These are phyloP conservation scores for Petrocephalus zakoni DNA, from an alignment of 2,113 vertebrate genomes.

Conservation along the genomic window DNA sequence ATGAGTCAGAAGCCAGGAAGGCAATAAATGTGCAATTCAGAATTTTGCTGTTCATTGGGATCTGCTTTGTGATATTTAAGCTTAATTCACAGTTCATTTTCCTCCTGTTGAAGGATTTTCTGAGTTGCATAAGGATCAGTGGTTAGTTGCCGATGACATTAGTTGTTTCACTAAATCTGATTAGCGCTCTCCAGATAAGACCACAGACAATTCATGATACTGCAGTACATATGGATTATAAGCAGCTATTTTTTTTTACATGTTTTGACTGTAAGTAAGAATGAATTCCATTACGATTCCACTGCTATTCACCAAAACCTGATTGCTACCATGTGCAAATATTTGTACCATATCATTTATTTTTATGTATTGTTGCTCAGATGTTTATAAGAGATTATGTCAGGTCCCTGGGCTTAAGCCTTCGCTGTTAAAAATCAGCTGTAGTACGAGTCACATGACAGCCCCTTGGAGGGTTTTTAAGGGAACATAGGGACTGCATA, in stretches of 20 bases:
- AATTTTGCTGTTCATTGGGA: not conserved
- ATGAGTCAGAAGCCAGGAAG: not conserved
- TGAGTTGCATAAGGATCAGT: not conserved
- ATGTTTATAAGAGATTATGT: conserved; percentile 24
- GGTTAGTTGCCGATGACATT: not conserved
- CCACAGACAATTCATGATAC: not conserved
- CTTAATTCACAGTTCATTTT: not conserved
- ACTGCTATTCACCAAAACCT: conserved; percentile 11
- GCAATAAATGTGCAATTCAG: not conserved
- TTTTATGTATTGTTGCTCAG: conserved; percentile 36
- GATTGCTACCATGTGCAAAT: conserved; percentile 42
- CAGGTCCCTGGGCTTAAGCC: not conserved
- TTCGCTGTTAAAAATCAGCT: not conserved
- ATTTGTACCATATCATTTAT: conserved; percentile 35
- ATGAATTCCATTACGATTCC: not conserved
- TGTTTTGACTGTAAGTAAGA: not conserved
- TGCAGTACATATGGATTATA: not conserved
- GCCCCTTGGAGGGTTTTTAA: not conserved
- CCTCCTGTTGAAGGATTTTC: not conserved
- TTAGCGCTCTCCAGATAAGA: not conserved
- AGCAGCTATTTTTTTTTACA: not conserved
- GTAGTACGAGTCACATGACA: not conserved
- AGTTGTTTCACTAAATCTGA: not conserved
- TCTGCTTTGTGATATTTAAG: not conserved
- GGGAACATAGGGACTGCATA: not conserved